Percentiles rank a stretch among this genome's conserved stretches.
Evolutionary conservation across 1,140 invertebrate species (phyloP).

Genomic region (Oncopeltus fasciatus): DNA sequence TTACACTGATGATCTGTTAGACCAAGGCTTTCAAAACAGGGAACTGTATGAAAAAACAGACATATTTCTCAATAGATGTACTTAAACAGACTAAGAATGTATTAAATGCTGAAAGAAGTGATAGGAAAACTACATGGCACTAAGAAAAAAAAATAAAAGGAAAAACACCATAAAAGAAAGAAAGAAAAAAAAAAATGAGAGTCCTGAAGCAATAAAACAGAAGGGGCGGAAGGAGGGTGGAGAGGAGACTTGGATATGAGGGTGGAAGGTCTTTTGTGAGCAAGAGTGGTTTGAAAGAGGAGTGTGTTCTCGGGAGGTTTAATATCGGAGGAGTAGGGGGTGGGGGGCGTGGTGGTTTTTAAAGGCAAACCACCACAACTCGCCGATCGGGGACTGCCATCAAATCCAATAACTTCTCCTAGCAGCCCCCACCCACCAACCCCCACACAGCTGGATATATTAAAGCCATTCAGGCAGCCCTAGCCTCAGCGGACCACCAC

Average conservation of each 20-base stretch:
- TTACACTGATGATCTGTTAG: too few relatives aligned
- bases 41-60: too few relatives aligned
- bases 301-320: not conserved
- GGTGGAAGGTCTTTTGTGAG: constrained; percentile 9
- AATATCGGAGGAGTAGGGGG: not conserved
- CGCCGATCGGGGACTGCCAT: constrained; percentile 21
- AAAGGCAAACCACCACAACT: constrained; percentile 23
- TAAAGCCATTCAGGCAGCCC: not conserved
- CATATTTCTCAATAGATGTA: too few relatives aligned
- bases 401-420: not conserved
- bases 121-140: too few relatives aligned
- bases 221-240: not conserved
- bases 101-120: too few relatives aligned
- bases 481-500: not conserved
- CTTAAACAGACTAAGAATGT: too few relatives aligned
- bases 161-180: too few relatives aligned
- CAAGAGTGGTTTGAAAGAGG: not conserved
- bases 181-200: not conserved
- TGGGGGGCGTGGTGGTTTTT: not conserved
- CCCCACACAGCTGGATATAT: not conserved
- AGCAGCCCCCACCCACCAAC: too few relatives aligned
- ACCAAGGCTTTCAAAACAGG: too few relatives aligned
- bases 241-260: not conserved
- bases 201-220: constrained; percentile 1
- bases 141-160: too few relatives aligned